These are phyloP conservation scores for Bubo blakistoni DNA, from an alignment of 2,113 vertebrate genomes.

Conservation along the genomic window DNA sequence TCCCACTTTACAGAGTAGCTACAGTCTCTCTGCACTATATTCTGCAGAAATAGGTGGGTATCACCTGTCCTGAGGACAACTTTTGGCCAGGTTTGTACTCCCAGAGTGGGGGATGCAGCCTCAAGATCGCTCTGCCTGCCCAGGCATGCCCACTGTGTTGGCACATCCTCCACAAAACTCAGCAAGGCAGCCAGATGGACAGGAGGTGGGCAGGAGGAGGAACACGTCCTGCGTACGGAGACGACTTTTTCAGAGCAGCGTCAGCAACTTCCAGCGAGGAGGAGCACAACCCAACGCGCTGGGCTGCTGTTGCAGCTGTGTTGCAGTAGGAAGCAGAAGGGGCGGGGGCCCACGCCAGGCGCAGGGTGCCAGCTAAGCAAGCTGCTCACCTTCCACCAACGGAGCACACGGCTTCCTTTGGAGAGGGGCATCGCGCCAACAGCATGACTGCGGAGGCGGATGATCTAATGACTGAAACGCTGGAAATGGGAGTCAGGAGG, in stretches of 20 bases:
- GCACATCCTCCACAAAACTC: not conserved
- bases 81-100: not conserved
- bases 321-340: not conserved
- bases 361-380: not conserved
- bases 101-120: not conserved
- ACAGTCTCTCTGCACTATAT: not conserved
- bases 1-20: not conserved
- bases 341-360: not conserved
- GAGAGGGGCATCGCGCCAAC: not conserved
- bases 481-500: not conserved
- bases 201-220: not conserved
- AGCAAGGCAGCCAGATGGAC: not conserved
- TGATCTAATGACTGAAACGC: not conserved
- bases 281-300: not conserved
- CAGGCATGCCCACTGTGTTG: not conserved
- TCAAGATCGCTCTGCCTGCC: not conserved
- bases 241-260: not conserved
- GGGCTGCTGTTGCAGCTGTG: not conserved
- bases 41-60: not conserved
- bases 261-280: fast-evolving
- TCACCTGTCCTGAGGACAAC: not conserved
- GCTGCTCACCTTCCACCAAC: not conserved
- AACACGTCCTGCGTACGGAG: fast-evolving
- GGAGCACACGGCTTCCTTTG: not conserved
- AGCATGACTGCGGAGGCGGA: not conserved